These are phyloP conservation scores for Pangasius djambal DNA, from an alignment of 2,797 vertebrate genomes.

Conservation along the genomic window DNA sequence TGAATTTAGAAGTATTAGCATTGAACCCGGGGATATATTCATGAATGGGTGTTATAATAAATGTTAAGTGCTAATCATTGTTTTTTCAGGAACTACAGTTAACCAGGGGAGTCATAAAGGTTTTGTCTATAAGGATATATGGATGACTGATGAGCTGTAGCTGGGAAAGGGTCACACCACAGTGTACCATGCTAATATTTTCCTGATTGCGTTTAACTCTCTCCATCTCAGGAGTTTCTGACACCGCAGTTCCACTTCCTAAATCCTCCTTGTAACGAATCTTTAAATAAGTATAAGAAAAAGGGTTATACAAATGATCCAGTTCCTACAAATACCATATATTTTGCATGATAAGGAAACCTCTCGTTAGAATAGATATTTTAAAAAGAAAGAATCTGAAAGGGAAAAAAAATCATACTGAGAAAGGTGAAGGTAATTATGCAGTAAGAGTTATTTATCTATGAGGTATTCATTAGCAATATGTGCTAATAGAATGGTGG, in stretches of 20 bases:
- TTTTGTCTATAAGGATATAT: conserved; percentile 29
- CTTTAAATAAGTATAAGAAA: conserved; percentile 78
- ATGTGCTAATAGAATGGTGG: not conserved
- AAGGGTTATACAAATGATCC: not conserved
- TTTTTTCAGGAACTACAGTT: conserved; percentile 22
- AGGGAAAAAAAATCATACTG: not conserved
- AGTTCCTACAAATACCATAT: not conserved
- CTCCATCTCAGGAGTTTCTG: conserved; percentile 97
- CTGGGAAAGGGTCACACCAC: conserved; percentile 57
- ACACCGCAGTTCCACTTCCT: conserved; percentile 89
- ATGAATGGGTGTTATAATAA: conserved; percentile 42
- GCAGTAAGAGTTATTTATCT: not conserved
- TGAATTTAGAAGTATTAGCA: conserved; percentile 30
- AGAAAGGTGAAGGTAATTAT: not conserved
- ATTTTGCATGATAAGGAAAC: not conserved
- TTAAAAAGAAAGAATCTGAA: not conserved
- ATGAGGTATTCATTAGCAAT: not conserved
- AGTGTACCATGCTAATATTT: conserved; percentile 93
- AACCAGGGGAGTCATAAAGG: conserved; percentile 27
- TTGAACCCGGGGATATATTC: conserved; percentile 8
- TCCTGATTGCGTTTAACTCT: conserved; percentile 95
- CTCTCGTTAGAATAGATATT: not conserved
- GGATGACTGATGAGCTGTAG: conserved; percentile 7
- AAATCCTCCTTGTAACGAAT: conserved; percentile 91
- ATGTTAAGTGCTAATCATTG: conserved; percentile 50